Evolutionary conservation across 2,113 vertebrate genomes (phyloP).

Genomic region (Nannobrachium achirus): DNA sequence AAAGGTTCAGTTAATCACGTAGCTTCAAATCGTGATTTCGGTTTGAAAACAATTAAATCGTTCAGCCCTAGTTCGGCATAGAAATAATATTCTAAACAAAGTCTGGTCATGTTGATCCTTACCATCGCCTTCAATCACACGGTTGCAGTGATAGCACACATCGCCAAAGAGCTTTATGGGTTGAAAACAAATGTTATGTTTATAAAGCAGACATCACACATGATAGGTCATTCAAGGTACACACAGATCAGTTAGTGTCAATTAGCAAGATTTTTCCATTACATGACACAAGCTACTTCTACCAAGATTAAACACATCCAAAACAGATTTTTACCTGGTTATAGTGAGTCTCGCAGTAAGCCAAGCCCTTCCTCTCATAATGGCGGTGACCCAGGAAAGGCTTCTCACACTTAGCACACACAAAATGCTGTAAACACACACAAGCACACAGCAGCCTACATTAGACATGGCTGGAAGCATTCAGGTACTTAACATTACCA

Average conservation of each 20-base stretch:
- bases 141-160: slow-evolving; percentile 98
- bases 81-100: no score
- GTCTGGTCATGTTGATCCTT: slow-evolving; percentile 61
- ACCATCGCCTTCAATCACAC: slow-evolving; percentile 99
- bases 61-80: no score
- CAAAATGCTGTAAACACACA: slow-evolving; percentile 90
- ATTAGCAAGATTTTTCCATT: neutral
- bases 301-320: neutral
- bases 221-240: neutral
- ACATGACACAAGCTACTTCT: neutral
- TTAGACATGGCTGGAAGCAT: neutral
- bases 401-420: slow-evolving; percentile 98
- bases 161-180: slow-evolving; percentile 92
- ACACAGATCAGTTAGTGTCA: neutral
- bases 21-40: no score
- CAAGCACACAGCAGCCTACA: slow-evolving; percentile 7
- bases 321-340: slow-evolving; percentile 86
- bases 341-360: slow-evolving; percentile 97
- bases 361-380: slow-evolving; percentile 95
- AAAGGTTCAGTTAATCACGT: no score
- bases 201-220: neutral
- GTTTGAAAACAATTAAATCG: no score
- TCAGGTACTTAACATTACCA: no score
- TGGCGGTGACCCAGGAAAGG: slow-evolving; percentile 97
- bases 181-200: slow-evolving; percentile 20